Conservation (phyloP, 2,888 invertebrate genomes). For the Halocaridina rubra region DNA sequence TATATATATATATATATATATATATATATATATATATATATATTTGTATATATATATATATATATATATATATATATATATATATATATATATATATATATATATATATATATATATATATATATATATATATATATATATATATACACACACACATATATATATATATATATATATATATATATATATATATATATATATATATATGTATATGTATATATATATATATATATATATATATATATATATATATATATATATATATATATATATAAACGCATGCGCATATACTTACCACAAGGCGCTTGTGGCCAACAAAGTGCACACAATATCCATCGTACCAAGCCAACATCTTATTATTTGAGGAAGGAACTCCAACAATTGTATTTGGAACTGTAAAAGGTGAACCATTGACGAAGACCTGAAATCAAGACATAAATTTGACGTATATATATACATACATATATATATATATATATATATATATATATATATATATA, state of each 20-base stretch:
- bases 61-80: background rate
- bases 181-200: background rate
- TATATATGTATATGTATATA: background rate
- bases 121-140: conserved; percentile 8
- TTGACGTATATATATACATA: background rate
- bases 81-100: conserved; percentile 1
- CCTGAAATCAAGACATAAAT: background rate
- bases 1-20: conserved; percentile 5
- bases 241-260: background rate
- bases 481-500: background rate
- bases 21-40: background rate
- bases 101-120: conserved; percentile 8
- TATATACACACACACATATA: conserved; percentile 3
- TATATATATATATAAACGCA: background rate
- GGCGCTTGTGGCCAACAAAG: no score
- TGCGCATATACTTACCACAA: no score
- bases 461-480: background rate
- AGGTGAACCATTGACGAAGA: background rate
- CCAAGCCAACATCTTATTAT: no score
- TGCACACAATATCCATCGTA: no score
- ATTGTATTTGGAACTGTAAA: no score
- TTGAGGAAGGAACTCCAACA: no score
- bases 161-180: conserved; percentile 8
- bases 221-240: background rate
- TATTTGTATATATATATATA: background rate